Conservation (phyloP, 2,888 invertebrate species). For the Chaitophorus viminalis region DNA sequence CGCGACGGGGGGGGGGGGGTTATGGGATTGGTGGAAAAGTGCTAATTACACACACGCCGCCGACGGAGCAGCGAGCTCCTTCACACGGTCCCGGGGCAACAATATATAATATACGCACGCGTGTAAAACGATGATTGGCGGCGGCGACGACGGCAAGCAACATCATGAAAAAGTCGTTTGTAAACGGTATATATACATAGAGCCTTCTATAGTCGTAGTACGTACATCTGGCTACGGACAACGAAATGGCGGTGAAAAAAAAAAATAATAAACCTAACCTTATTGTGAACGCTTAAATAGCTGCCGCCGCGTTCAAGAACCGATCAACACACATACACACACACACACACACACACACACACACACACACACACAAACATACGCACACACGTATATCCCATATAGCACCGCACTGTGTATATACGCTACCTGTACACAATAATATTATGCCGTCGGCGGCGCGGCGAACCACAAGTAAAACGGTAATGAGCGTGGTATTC, state of each 20-base stretch:
- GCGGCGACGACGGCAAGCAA: constrained; percentile 2
- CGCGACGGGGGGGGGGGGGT: background rate
- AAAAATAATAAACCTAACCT: background rate
- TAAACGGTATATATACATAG: constrained; percentile 27
- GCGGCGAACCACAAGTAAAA: constrained; percentile 19
- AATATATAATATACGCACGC: background rate
- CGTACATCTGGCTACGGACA: background rate
- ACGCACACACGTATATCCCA: background rate
- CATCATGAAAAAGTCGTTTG: constrained; percentile 60
- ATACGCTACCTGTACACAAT: too few species aligned
- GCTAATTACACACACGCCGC: constrained; percentile 49
- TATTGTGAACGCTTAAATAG: constrained; percentile 37
- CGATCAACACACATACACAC: constrained; percentile 27
- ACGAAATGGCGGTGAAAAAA: constrained; percentile 22
- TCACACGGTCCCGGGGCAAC: constrained; percentile 42
- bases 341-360: background rate
- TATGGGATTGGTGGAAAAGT: background rate
- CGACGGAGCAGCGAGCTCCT: constrained; percentile 25
- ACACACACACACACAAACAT: background rate
- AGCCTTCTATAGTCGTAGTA: too few species aligned
- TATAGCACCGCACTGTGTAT: background rate
- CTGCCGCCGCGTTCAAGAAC: constrained; percentile 41
- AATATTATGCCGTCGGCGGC: constrained; percentile 12
- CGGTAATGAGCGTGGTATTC: constrained; percentile 48
- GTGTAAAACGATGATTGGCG: constrained; percentile 33